phyloP scores from a whole-genome alignment of 2,797 vertebrate species.

The Megalops cyprinoides region DNA sequence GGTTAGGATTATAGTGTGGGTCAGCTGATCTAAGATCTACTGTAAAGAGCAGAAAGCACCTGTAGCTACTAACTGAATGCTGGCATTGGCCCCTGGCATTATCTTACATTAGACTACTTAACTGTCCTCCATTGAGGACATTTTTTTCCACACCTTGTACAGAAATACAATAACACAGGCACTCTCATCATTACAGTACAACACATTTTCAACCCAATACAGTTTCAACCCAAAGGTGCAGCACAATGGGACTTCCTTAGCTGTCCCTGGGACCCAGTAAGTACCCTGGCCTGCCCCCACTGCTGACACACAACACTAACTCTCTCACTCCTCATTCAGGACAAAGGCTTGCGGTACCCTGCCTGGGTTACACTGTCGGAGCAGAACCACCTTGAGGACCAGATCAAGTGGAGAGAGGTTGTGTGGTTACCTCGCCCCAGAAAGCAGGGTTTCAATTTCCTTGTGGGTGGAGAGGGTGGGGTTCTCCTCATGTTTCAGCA shows the following conservation, averaged over 20 bases:
- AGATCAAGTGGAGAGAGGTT: too few relatives aligned
- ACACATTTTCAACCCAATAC: too few relatives aligned
- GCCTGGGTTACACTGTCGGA: background rate
- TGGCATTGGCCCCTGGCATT: constrained; percentile 60
- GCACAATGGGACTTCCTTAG: constrained; percentile 64
- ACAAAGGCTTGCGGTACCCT: constrained; percentile 73
- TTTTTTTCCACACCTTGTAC: constrained; percentile 58
- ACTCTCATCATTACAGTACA: constrained; percentile 18
- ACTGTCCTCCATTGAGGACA: background rate
- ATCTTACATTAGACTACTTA: constrained; percentile 5
- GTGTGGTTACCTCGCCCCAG: too few relatives aligned
- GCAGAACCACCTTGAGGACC: too few relatives aligned
- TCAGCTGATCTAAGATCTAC: too few relatives aligned
- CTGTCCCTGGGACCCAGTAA: background rate
- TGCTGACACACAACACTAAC: background rate
- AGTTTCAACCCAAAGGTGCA: constrained; percentile 52
- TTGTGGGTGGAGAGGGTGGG: background rate
- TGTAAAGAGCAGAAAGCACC: too few relatives aligned
- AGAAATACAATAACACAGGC: constrained; percentile 45
- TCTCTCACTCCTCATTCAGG: constrained; percentile 48
- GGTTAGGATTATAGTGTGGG: too few relatives aligned
- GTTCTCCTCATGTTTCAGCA: background rate
- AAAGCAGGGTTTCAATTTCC: background rate
- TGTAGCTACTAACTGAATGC: constrained; percentile 33
- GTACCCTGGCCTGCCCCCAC: background rate